phyloP scores from a whole-genome alignment of 92 coral and sea anemone genomes.

The Paramuricea clavata region DNA sequence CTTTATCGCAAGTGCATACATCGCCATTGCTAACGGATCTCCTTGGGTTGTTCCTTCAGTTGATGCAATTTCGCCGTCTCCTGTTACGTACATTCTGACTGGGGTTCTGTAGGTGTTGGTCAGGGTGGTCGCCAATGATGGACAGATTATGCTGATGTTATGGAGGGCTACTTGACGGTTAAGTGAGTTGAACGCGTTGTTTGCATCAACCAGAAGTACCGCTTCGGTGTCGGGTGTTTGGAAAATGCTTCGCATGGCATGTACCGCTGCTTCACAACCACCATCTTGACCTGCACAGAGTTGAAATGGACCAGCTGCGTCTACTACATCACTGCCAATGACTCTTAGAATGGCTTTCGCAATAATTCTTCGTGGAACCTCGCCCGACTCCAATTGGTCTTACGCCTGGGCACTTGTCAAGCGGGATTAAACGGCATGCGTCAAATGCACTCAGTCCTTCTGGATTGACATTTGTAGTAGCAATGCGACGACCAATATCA shows the following conservation, averaged over 20 bases:
- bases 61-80: not conserved
- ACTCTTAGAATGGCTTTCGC: not conserved
- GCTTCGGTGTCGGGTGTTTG: not conserved
- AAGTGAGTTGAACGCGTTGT: conserved; percentile 31
- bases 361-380: not conserved
- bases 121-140: not conserved
- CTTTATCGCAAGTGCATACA: not conserved
- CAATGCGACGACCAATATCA: not conserved
- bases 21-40: not conserved
- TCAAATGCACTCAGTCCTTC: not conserved
- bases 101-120: not conserved
- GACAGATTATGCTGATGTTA: not conserved
- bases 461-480: not conserved
- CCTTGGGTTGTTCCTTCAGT: not conserved
- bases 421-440: not conserved
- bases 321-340: not conserved
- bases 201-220: conserved; percentile 26
- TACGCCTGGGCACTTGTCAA: not conserved
- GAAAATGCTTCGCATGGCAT: conserved; percentile 36
- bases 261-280: conserved; percentile 55
- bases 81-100: not conserved
- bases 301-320: not conserved
- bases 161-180: not conserved
- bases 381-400: not conserved
- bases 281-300: conserved; percentile 38